phyloP scores from a whole-genome alignment of 2,888 invertebrate genomes.

The Portevinia maculata region DNA sequence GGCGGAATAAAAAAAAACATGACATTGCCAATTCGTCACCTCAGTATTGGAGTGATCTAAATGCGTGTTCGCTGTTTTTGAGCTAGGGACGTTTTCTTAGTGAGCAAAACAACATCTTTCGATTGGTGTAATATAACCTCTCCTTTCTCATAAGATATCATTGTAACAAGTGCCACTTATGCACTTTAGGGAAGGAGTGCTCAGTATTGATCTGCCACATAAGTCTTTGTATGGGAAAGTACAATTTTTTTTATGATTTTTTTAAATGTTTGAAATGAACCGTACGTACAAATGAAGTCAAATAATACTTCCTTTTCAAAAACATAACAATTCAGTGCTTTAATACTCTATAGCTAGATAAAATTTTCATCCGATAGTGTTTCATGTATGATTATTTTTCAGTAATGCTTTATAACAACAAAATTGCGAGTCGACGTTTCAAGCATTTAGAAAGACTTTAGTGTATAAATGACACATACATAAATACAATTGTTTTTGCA shows the following conservation, averaged over 20 bases:
- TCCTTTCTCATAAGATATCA: slow-evolving; percentile 12
- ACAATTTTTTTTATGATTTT: slow-evolving; percentile 11
- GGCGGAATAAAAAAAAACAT: too few relatives aligned
- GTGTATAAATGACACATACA: slow-evolving; percentile 13
- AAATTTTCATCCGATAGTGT: slow-evolving; percentile 8
- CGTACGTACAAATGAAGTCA: slow-evolving; percentile 8
- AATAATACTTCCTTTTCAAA: slow-evolving; percentile 11
- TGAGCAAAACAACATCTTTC: slow-evolving; percentile 18
- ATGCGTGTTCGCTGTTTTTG: slow-evolving; percentile 26
- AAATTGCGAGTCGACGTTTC: slow-evolving; percentile 12
- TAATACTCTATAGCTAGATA: slow-evolving; percentile 18
- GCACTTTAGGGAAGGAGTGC: slow-evolving; percentile 16
- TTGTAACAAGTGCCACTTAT: slow-evolving; percentile 5
- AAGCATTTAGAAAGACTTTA: slow-evolving; percentile 17
- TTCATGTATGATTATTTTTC: slow-evolving; percentile 26
- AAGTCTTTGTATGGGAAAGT: slow-evolving; percentile 12
- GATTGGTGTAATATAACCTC: slow-evolving; percentile 14
- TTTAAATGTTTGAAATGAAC: slow-evolving; percentile 14
- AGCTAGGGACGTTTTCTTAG: slow-evolving; percentile 23
- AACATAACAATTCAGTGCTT: slow-evolving; percentile 14
- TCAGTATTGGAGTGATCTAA: slow-evolving; percentile 24
- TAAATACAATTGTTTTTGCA: slow-evolving; percentile 11
- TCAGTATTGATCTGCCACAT: slow-evolving; percentile 20
- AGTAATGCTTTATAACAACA: slow-evolving; percentile 16
- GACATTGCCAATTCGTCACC: too few relatives aligned